phyloP scores from a whole-genome alignment of 2,888 invertebrate genomes.

The Lepidochrysops patricia region DNA sequence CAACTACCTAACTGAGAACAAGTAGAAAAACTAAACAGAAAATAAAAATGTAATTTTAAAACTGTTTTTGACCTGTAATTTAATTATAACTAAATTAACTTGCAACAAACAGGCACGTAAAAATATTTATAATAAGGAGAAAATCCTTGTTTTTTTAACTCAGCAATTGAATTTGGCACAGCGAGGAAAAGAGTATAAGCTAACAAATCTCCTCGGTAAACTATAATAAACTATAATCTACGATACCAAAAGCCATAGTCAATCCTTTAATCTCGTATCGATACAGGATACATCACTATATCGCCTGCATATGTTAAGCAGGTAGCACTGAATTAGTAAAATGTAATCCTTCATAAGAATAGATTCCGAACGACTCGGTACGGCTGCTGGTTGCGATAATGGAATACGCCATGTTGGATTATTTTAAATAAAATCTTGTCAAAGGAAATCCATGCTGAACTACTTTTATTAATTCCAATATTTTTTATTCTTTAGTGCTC shows the following conservation, averaged over 20 bases:
- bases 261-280: not conserved
- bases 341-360: constrained; percentile 9
- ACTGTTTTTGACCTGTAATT: too few relatives aligned
- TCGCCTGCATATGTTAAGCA: constrained; percentile 3
- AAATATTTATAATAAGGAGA: too few relatives aligned
- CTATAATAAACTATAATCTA: not conserved
- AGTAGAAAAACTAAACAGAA: too few relatives aligned
- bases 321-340: constrained; percentile 12
- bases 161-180: too few relatives aligned
- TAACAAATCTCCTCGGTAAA: too few relatives aligned
- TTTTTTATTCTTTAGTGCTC: not conserved
- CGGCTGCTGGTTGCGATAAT: not conserved
- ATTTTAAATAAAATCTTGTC: not conserved
- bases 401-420: not conserved
- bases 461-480: not conserved
- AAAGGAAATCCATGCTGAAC: not conserved
- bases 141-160: too few relatives aligned
- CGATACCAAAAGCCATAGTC: not conserved
- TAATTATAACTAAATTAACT: too few relatives aligned
- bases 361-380: constrained; percentile 5
- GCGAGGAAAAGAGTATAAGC: too few relatives aligned
- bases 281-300: constrained; percentile 1
- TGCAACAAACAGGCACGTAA: too few relatives aligned
- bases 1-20: too few relatives aligned
- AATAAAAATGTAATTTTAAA: too few relatives aligned